A percentile compares a stretch with the other conserved stretches of the same genome.
phyloP scores from a whole-genome alignment of 2,113 vertebrate genomes.

The Lophura nycthemera region DNA sequence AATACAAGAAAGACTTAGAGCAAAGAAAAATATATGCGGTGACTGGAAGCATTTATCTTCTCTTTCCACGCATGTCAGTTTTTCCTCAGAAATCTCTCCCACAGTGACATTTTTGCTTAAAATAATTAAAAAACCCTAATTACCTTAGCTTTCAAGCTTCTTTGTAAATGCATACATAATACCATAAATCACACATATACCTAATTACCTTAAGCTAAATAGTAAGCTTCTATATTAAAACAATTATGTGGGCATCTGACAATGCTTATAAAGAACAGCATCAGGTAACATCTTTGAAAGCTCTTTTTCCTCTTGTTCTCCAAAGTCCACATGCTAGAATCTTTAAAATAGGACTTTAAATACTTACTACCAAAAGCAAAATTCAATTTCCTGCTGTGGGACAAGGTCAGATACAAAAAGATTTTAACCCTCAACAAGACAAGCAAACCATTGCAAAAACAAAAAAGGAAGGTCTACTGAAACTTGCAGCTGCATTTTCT shows the following conservation, averaged over 20 bases:
- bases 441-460: constrained; percentile 33
- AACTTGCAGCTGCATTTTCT: constrained; percentile 27
- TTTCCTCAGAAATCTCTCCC: neutral
- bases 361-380: neutral
- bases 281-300: neutral
- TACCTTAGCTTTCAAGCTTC: neutral
- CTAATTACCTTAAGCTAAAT: neutral
- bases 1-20: neutral
- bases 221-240: neutral
- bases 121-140: neutral
- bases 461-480: neutral
- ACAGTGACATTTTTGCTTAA: neutral
- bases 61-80: neutral
- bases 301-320: neutral
- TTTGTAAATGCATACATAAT: neutral
- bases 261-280: constrained; percentile 17
- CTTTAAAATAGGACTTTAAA: neutral
- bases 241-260: neutral
- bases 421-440: constrained; percentile 1
- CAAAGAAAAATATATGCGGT: neutral
- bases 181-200: neutral
- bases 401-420: constrained; percentile 23
- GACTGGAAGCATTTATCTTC: neutral
- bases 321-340: neutral
- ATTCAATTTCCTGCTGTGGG: neutral